Base-by-base conservation (phyloP, 1,140 invertebrate genomes). In the Drosophila pseudoananassae region DNA sequence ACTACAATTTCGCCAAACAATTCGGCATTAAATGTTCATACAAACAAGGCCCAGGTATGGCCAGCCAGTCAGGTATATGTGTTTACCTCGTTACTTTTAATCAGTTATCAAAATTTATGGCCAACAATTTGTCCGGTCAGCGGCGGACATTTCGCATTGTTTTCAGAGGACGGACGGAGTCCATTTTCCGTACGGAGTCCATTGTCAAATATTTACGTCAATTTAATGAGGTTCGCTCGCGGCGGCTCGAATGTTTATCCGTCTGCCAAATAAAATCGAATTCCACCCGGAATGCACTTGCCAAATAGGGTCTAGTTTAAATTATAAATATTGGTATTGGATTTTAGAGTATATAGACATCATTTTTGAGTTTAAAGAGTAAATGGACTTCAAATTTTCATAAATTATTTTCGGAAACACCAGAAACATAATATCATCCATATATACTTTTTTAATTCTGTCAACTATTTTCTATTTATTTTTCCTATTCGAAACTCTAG, bases 71-170 rank as follows among this genome's bases (percentile, higher is more conserved):
- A 78, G 79, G 79, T 83, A 76, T 72, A 72, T 63, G 68, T 50
- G 47, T 59, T 59, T 49, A 68, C 65, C 78, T 82, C 75, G 65
- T 82, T 87, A 82, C 77, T 78, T 85, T 85, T 85, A 85, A 85
- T 87, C 82, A 78, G 82, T 47, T 70, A 85, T 85, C 69, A 82
- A 76, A 87, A 87, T 85, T 58, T 71, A 84, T 82, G 50, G 69
- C 20, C 65, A 33, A 23, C 60, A 76, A 85, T 87, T 87, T 87
- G 83, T 82, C 74, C 29, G 51, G 63, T 66, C 63, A 64, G 63
- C 58, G 58, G 3, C 46, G 63, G 51, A 66, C 46, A 51, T 64
- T 66, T 63, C 57, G 58, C 63, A 66, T 64, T 69, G 52, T 68
- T 8, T 36, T 29, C 20, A 23, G 8, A 25, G 29, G 25, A 27